Base-by-base conservation (phyloP, 1,140 invertebrate genomes). In the Lanistes nyassanus region DNA sequence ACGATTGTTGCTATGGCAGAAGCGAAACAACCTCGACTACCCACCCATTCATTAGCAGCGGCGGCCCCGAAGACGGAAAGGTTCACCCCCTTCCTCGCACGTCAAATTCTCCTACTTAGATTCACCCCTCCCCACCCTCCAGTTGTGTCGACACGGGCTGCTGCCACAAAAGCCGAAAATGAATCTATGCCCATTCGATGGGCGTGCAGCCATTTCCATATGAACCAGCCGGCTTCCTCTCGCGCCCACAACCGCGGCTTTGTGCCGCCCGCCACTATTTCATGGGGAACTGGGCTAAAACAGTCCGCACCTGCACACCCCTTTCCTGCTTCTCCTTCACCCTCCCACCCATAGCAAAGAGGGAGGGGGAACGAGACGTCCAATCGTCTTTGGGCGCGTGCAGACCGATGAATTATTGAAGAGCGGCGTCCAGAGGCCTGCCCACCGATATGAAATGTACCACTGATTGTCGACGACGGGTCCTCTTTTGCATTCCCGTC, bases 251-350 rank as follows among this genome's bases (percentile, higher is more conserved):
- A 11, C 51, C 13, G 56, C 34, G 65, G 23, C 37, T 39, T 67
- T 67, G 65, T 67, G 42, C 37, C 36, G 6, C 13, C 37, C 21
- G n/a, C 34, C 21, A n/a, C 65, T 26, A 67, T 67, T 67, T 67
- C 37, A 67, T 67, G 65, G 36, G 36, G 16, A 67, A 67, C 37
- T 67, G 42, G 65, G 34, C 65, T 42, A 67, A 67, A 67, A 67
- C 65, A 67, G 65, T 6, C n/a, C 42, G 65, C 65, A 67, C 65
- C 65, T 67, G 65, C 65, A 21, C 37, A n/a, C 2, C 7, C 31
- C 62, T 7, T 29, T 9, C 65, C 37, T 23, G 31, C 16, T 23
- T 6, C 37, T 7, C 34, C 21, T 23, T n/a, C 65, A 9, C 65
- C 34, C 6, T 42, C 65, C 34, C 37, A 4, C 37, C 13, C 65